phyloP scores from a whole-genome alignment of 2,888 invertebrate species.

The Drosophila tanythrix region DNA sequence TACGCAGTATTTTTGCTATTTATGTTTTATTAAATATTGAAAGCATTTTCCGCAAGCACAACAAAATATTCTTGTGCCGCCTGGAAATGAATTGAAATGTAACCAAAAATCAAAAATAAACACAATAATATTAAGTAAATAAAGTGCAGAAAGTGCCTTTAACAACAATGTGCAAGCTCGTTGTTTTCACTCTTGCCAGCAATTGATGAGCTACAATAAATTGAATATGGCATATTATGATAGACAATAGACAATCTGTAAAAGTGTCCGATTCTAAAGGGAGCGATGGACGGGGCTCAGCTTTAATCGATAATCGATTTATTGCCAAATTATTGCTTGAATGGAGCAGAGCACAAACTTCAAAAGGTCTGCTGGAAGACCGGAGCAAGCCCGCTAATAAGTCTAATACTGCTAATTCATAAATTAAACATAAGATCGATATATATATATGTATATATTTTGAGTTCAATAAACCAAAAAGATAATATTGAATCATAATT shows the following conservation, averaged over 20 bases:
- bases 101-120: background rate
- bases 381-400: slow-evolving; percentile 3
- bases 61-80: slow-evolving; percentile 18
- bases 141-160: slow-evolving; percentile 2
- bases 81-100: slow-evolving; percentile 25
- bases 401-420: slow-evolving; percentile 26
- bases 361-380: background rate
- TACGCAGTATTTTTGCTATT: slow-evolving; percentile 29
- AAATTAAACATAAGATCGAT: slow-evolving; percentile 14
- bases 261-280: background rate
- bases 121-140: slow-evolving; percentile 1
- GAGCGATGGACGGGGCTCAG: no score
- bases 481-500: background rate
- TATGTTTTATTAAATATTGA: slow-evolving; percentile 12
- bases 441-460: background rate
- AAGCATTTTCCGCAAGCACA: slow-evolving; percentile 28
- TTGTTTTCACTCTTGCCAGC: background rate
- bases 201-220: slow-evolving; percentile 13
- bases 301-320: background rate
- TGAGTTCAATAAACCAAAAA: slow-evolving; percentile 25
- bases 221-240: background rate
- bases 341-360: background rate
- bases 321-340: background rate
- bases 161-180: slow-evolving; percentile 8
- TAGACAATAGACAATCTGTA: background rate